These are phyloP conservation scores for Fragum fragum DNA, from an alignment of 2,888 invertebrate species.

Conservation along the genomic window DNA sequence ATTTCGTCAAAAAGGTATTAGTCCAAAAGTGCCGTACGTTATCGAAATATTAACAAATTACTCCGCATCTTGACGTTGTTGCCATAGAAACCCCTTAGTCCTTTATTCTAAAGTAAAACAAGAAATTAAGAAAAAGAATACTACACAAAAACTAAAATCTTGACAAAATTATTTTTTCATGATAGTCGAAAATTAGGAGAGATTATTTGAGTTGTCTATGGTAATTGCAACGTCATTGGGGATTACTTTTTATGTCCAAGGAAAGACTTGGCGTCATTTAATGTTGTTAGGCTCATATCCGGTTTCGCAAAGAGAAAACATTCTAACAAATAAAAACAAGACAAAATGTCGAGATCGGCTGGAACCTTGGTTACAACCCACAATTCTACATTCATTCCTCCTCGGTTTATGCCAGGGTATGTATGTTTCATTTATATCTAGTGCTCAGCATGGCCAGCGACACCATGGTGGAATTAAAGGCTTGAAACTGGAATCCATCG, in stretches of 20 bases:
- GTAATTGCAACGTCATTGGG: not conserved
- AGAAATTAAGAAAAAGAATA: no score
- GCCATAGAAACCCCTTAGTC: constrained; percentile 26
- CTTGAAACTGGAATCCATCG: no score
- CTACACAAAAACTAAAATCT: no score
- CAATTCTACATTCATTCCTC: constrained; percentile 86
- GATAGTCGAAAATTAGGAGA: no score
- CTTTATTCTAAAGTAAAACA: no score
- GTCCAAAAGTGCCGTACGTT: no score
- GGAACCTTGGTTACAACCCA: constrained; percentile 86
- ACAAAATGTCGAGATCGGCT: constrained; percentile 85
- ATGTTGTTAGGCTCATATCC: constrained; percentile 58
- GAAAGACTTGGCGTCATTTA: constrained; percentile 45
- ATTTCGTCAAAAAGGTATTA: no score
- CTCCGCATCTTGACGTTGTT: not conserved
- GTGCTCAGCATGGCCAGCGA: no score
- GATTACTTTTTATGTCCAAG: constrained; percentile 19
- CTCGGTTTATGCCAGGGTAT: constrained; percentile 86
- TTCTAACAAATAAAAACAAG: not conserved
- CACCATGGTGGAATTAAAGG: no score
- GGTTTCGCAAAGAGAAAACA: constrained; percentile 32
- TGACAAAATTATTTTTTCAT: no score
- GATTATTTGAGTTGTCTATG: not conserved
- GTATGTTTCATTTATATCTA: constrained; percentile 34
- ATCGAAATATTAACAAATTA: not conserved